Evolutionary conservation across 2,888 invertebrate species (phyloP).

Genomic region (Drosophila nr. fundita): DNA sequence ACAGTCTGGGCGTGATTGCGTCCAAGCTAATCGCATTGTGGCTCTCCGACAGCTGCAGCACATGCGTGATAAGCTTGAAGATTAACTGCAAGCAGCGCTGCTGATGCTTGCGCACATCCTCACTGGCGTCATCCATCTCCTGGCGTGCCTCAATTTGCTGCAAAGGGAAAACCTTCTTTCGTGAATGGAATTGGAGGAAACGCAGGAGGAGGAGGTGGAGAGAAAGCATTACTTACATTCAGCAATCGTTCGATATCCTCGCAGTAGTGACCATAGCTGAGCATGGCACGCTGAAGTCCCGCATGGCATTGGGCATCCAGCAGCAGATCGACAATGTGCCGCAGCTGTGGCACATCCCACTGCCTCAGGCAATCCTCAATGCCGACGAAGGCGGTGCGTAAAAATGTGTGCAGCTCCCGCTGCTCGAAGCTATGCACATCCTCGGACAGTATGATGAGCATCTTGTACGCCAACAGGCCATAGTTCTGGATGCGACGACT

Average conservation of each 20-base stretch:
- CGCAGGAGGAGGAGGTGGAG: not conserved
- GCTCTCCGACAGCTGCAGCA: conserved; percentile 73
- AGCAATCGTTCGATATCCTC: conserved; percentile 80
- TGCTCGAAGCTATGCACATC: conserved; percentile 80
- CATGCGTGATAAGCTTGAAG: conserved; percentile 75
- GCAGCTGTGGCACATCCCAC: conserved; percentile 82
- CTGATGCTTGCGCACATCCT: conserved; percentile 80
- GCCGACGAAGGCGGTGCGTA: conserved; percentile 81
- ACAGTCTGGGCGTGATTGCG: conserved; percentile 78
- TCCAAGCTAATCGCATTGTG: conserved; percentile 78
- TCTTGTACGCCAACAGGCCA: conserved; percentile 83
- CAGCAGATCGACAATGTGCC: conserved; percentile 83
- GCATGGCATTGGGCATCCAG: conserved; percentile 77
- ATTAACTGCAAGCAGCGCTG: conserved; percentile 79
- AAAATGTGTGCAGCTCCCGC: conserved; percentile 79
- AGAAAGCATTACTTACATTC: conserved; percentile 71
- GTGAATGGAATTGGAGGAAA: not conserved
- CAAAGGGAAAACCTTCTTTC: not conserved
- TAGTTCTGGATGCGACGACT: conserved; percentile 80
- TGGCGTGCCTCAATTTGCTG: conserved; percentile 72
- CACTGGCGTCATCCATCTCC: conserved; percentile 76
- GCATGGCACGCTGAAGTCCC: conserved; percentile 81
- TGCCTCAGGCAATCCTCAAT: conserved; percentile 79
- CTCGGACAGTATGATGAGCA: conserved; percentile 83
- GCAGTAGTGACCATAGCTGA: conserved; percentile 74